Evolutionary conservation across 2,113 vertebrate species (phyloP).

Genomic region (Sclerurus mexicanus): DNA sequence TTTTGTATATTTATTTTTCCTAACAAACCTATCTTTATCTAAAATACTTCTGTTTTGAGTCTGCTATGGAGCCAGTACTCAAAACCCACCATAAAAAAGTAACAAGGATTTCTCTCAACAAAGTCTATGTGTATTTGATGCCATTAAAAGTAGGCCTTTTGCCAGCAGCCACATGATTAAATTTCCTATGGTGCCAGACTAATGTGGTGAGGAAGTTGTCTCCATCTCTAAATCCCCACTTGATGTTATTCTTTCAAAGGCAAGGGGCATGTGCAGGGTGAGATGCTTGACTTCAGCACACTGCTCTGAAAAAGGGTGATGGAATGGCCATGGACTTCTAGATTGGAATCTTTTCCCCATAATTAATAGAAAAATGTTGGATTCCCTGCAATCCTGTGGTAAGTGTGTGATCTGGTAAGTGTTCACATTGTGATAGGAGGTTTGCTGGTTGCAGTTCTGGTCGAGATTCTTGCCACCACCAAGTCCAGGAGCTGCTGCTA

Average conservation of each 20-base stretch:
- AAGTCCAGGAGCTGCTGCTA: neutral
- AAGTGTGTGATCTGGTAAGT: neutral
- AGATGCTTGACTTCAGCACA: neutral
- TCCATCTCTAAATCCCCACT: neutral
- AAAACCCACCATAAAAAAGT: neutral
- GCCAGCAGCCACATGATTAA: neutral
- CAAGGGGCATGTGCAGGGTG: neutral
- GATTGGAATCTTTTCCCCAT: fast-evolving
- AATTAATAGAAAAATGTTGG: neutral
- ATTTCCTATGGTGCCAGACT: neutral
- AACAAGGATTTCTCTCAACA: neutral
- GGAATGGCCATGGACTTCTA: neutral
- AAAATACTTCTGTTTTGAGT: neutral
- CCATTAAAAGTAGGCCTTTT: neutral
- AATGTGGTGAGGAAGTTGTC: neutral
- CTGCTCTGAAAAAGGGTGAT: fast-evolving
- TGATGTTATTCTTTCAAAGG: neutral
- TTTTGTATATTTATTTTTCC: neutral
- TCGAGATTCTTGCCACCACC: fast-evolving
- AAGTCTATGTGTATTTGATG: neutral
- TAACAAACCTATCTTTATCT: neutral
- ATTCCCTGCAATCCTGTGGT: neutral
- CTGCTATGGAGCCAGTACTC: neutral
- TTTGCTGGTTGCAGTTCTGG: neutral
- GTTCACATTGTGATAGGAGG: fast-evolving